Evolutionary conservation across 2,888 invertebrate genomes (phyloP), one percentile per base, ranked within the genome.

Genomic region (Marasmarcha lunaedactyla): DNA sequence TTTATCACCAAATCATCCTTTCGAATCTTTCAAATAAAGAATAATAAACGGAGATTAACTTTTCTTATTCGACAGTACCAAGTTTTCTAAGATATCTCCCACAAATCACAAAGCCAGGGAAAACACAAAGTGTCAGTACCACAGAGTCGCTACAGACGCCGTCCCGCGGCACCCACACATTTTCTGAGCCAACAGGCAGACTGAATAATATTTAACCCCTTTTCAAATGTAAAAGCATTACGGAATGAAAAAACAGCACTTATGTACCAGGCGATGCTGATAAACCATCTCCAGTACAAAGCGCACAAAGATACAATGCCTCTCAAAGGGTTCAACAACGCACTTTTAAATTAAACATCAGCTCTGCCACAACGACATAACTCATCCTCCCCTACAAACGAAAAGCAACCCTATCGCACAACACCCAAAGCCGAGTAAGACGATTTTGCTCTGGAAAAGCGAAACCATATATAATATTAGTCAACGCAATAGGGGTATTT

Each of bases 241-340:
- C 78, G 71, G 76, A 83, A 83, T 83, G 83, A 83, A 83, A 83
- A 83, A 83, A 83, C 83, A 83, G 77, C 78, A 83, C 83, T 83
- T 76, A 83, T 83, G 78, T 81, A 81, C 83, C 78, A 72, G 68
- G 74, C 77, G 77, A 78, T 69, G 71, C 67, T 71, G 83, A 83
- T 83, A 83, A 83, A 81, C 78, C 78, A 83, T 83, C 83, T 79
- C 78, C 54, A 59, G 77, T 78, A 83, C 83, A 83, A 83, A 81
- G 83, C 73, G 73, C 70, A 83, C 83, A 83, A 83, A 79, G 83
- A 83, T 83, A 83, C 83, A 83, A 83, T 83, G 72, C 83, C 78
- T 79, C 79, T 79, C 81, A 83, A 83, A 83, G 83, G 83, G 83
- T 83, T 83, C 83, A 83, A 83, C 79, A 83, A 79, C 83, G 79